Conservation (phyloP, 2,888 invertebrate species). For the Xestobium rufovillosum region DNA sequence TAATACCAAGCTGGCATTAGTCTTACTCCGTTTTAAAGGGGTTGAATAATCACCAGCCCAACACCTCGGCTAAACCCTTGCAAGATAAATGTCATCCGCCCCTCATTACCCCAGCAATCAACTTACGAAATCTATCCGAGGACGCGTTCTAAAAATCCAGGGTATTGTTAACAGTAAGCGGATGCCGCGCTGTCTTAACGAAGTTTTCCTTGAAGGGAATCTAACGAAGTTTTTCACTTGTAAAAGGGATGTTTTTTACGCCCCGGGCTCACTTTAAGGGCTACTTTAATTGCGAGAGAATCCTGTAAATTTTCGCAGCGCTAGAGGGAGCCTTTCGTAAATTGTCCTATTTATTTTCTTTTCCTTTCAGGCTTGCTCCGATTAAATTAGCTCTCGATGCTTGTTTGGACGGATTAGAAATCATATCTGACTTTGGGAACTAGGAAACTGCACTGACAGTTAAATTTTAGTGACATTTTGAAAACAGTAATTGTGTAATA, state of each 20-base stretch:
- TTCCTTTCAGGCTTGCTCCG: too few species aligned
- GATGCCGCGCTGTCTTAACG: slow-evolving; percentile 31
- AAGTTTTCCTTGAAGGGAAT: slow-evolving; percentile 37
- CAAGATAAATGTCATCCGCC: slow-evolving; percentile 43
- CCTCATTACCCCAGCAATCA: slow-evolving; percentile 41
- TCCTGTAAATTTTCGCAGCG: slow-evolving; percentile 35
- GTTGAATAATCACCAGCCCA: slow-evolving; percentile 41
- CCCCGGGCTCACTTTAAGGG: slow-evolving; percentile 44
- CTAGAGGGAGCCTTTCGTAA: too few species aligned
- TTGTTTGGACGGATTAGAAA: too few species aligned
- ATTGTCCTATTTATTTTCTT: slow-evolving; percentile 39
- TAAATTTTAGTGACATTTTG: too few species aligned
- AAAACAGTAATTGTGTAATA: too few species aligned
- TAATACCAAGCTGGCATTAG: slow-evolving; percentile 41
- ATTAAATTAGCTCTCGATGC: too few species aligned
- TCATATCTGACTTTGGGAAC: too few species aligned
- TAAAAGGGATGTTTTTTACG: slow-evolving; percentile 42
- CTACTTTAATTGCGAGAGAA: slow-evolving; percentile 42
- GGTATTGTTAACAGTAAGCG: slow-evolving; percentile 37
- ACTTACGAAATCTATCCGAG: slow-evolving; percentile 35
- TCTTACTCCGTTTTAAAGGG: slow-evolving; percentile 42
- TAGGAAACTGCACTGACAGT: too few species aligned
- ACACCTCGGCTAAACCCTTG: slow-evolving; percentile 41
- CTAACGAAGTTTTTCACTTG: slow-evolving; percentile 41
- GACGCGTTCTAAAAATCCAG: slow-evolving; percentile 33